Base-by-base conservation (phyloP, 2,888 invertebrate species). In the Chalcis sispes region DNA sequence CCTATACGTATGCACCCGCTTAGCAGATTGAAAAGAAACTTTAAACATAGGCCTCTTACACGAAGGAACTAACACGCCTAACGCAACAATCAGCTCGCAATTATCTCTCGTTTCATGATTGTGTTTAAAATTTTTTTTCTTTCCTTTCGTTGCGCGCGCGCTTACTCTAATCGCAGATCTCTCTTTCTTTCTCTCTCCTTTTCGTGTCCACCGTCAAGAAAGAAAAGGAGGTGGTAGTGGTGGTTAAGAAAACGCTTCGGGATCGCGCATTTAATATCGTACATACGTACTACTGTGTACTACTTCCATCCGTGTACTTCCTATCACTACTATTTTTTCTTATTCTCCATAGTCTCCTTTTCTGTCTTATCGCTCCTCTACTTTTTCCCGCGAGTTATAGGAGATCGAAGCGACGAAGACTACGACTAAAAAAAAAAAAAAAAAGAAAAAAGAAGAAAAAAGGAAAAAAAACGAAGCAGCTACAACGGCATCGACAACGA, bases 41-140 rank as follows among this genome's bases (percentile, higher is more conserved):
- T n/a, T n/a, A n/a, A 36, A 7, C 20, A 0, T 7, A 20, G 13
- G 36, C 36, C 36, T 36, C n/a, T 36, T 36, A 36, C 4, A 36
- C 36, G 4, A 36, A 36, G 10, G 10, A 36, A 10, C 10, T 36
- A 36, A 42, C 42, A 42, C 56, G 32, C 48, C 36, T 70, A 75
- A 61, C 75, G 64, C 54, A 64, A 64, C 64, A 64, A 75, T 75
- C 69, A 50, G 40, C 56, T 27, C n/a, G 56, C 69, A 75, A 69
- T 75, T 70, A 75, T 74, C 59, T 70, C 69, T 40, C 56, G 50
- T 65, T 75, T 69, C 69, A 64, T 56, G 62, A 69, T 74, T 74
- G 62, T 74, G 69, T 74, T 74, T 42, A 27, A 46, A 48, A 56
- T 3, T 52, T 74, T 64, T 69, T 56, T 59, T 36, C 10, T 25